Percentiles rank a stretch among this genome's conserved stretches.
These are phyloP conservation scores for Mesocentrotus franciscanus DNA, from an alignment of 53 echinoderm and acorn worm genomes.

Conservation along the genomic window DNA sequence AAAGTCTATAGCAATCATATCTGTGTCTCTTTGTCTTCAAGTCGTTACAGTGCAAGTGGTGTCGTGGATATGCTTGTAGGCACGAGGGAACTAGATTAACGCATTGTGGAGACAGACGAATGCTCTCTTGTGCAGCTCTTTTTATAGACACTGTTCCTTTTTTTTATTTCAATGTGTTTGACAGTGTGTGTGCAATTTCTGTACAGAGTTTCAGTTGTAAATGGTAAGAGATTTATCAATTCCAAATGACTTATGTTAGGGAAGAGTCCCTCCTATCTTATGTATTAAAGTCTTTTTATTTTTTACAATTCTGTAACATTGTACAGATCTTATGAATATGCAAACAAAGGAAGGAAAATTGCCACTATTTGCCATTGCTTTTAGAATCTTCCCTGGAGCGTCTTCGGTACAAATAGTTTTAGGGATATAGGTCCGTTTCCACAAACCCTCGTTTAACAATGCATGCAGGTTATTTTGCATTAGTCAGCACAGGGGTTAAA, in stretches of 20 bases:
- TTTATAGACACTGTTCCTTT: not conserved
- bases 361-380: conserved; percentile 18
- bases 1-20: conserved; percentile 28
- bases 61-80: not conserved
- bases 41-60: not conserved
- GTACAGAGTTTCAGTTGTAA: conserved; percentile 17
- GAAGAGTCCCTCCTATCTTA: conserved; percentile 15
- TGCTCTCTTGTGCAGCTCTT: not conserved
- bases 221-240: not conserved
- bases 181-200: conserved; percentile 49
- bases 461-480: not conserved
- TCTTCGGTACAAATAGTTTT: not conserved
- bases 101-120: not conserved
- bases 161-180: conserved; percentile 26
- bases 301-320: conserved; percentile 11
- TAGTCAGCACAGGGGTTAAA: not conserved
- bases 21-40: not conserved
- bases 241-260: conserved; percentile 31
- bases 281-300: conserved; percentile 23
- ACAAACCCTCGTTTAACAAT: not conserved
- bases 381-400: not conserved
- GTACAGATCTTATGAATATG: conserved; percentile 33
- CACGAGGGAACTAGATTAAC: not conserved
- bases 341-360: conserved; percentile 10
- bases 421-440: not conserved